Percentiles rank a stretch among this genome's conserved stretches.
Evolutionary conservation across 2,888 invertebrate species (phyloP).

Genomic region (Folsomia manolachei): DNA sequence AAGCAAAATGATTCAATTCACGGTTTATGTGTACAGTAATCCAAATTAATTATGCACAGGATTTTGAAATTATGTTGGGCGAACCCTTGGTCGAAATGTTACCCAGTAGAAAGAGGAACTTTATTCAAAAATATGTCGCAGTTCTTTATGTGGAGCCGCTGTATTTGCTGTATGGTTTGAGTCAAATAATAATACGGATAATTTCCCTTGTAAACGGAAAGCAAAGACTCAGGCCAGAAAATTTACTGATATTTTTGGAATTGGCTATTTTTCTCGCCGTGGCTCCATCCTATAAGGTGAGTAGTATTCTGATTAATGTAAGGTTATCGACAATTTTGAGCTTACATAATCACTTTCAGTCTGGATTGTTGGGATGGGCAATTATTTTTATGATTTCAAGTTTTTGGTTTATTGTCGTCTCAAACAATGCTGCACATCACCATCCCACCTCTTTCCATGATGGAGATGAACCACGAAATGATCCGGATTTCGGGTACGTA

Average conservation of each 20-base stretch:
- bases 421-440: conserved; percentile 72
- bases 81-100: conserved; percentile 37
- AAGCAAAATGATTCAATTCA: conserved; percentile 14
- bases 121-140: conserved; percentile 33
- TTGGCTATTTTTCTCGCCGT: conserved; percentile 27
- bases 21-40: conserved; percentile 6
- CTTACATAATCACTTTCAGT: background rate
- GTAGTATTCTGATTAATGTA: background rate
- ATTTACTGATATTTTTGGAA: conserved; percentile 32
- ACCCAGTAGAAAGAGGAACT: conserved; percentile 9
- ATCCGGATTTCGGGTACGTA: conserved; percentile 41
- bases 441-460: conserved; percentile 72
- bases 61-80: conserved; percentile 33
- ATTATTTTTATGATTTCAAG: conserved; percentile 35
- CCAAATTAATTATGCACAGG: conserved; percentile 20
- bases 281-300: conserved; percentile 28
- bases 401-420: conserved; percentile 60
- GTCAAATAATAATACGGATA: conserved; percentile 27
- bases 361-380: conserved; percentile 42
- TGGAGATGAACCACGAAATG: conserved; percentile 67
- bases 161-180: conserved; percentile 15
- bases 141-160: conserved; percentile 12
- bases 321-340: background rate
- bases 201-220: conserved; percentile 28
- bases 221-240: conserved; percentile 27